Base-by-base conservation (phyloP, 2,797 vertebrate genomes). In the Sardinella longiceps region DNA sequence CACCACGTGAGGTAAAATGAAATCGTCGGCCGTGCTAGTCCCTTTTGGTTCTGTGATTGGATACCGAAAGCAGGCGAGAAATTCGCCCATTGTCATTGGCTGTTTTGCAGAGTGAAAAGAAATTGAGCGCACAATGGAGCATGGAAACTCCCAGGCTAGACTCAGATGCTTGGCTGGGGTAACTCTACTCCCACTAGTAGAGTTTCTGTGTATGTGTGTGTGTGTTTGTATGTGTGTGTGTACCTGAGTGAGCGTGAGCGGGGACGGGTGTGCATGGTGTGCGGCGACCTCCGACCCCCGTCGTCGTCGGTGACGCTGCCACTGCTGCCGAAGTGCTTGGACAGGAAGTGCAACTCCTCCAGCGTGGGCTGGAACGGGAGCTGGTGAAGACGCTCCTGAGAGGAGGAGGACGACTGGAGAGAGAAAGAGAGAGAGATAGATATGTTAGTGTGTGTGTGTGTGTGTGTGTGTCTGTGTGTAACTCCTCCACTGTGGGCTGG, bases 371-470 rank as follows among this genome's bases (percentile, higher is more conserved):
- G 97, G 85, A 96, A 98, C 87, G 97, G 97, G 87, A 98, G 94
- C 95, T 98, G 97, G 93, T 98, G 97, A 88, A 98, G 95, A n/a
- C 97, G 96, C 95, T 98, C 97, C 95, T 98, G 97, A 85, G 95
- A 96, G 0, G 95, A 96, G 89, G 94, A 95, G 84, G 95, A 96
- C 1, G 81, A 77, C 14, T 0, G 20, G 60, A 3, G 51, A 80
- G 66, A 50, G 77, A 66, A 83, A 25, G 88, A 46, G 43, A 15
- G 53, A 37, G 43, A n/a, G 39, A 10, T 60, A 81, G 45, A 45
- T 84, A 84, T 46, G 11, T 10, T 48, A 48, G 43, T 3, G 43
- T 43, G 43, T 43, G n/a, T n/a, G n/a, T n/a, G n/a, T n/a, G n/a
- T n/a, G n/a, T n/a, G 43, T 43, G n/a, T n/a, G n/a, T n/a, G n/a